A percentile compares a stretch with the other conserved stretches of the same genome.
phyloP scores from a whole-genome alignment of 2,888 invertebrate species.

The Lithophane socia region DNA sequence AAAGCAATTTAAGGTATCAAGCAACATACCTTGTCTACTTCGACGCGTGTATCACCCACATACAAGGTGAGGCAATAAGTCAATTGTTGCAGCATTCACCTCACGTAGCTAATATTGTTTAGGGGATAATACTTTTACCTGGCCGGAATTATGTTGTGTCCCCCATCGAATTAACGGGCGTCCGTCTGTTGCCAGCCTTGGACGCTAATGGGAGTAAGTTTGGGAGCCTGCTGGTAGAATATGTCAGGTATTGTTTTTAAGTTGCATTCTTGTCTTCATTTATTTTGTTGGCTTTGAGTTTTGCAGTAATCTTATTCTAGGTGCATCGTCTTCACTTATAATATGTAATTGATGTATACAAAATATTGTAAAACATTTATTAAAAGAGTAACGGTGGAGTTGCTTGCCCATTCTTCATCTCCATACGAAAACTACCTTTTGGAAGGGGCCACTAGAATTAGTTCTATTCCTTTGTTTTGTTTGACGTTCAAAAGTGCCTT shows the following conservation, averaged over 20 bases:
- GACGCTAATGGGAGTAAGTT: constrained; percentile 52
- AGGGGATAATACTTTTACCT: constrained; percentile 85
- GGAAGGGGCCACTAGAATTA: too few species aligned
- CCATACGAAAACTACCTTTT: too few species aligned
- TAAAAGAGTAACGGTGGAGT: too few species aligned
- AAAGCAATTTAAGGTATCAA: constrained; percentile 24
- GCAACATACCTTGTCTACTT: constrained; percentile 18
- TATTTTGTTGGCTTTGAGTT: background rate
- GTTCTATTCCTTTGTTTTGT: too few species aligned
- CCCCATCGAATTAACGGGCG: constrained; percentile 79
- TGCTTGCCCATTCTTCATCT: too few species aligned
- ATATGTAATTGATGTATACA: too few species aligned
- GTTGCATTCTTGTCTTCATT: background rate
- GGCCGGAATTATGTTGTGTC: constrained; percentile 82
- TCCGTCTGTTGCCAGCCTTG: constrained; percentile 65
- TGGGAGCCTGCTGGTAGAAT: constrained; percentile 18
- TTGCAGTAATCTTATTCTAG: too few species aligned
- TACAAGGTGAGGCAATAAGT: constrained; percentile 68
- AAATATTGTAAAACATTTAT: too few species aligned
- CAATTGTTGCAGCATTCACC: constrained; percentile 79
- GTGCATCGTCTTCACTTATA: too few species aligned
- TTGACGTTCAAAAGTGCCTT: too few species aligned
- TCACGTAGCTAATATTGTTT: constrained; percentile 86
- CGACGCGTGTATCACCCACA: constrained; percentile 46
- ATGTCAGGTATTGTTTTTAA: constrained; percentile 20